Percentiles rank a stretch among this genome's conserved stretches.
phyloP scores from a whole-genome alignment of 37 sponge, comb jelly and placozoan genomes.

The Hormiphora californensis region DNA sequence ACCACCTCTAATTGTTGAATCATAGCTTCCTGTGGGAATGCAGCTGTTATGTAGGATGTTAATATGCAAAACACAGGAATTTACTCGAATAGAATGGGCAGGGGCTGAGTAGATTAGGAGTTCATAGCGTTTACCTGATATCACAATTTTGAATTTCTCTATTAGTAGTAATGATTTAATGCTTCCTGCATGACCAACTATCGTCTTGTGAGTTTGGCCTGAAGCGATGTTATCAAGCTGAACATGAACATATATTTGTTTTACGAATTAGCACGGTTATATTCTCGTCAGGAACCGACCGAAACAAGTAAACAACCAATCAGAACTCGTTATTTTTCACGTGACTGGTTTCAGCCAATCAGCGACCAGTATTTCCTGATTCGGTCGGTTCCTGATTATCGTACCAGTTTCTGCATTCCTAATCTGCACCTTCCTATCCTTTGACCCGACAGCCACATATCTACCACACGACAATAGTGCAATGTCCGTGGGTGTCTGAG shows the following conservation, averaged over 20 bases:
- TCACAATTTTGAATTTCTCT: constrained; percentile 26
- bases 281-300: no score
- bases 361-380: no score
- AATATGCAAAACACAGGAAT: not conserved
- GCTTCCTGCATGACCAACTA: constrained; percentile 38
- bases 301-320: no score
- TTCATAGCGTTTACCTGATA: constrained; percentile 12
- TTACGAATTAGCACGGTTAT: no score
- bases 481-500: constrained; percentile 2
- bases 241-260: no score
- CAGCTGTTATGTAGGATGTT: not conserved
- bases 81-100: not conserved
- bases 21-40: constrained; percentile 55
- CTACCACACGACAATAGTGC: constrained; percentile 27
- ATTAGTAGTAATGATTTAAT: constrained; percentile 17
- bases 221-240: no score
- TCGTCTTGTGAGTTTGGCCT: constrained; percentile 35
- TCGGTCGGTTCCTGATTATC: no score
- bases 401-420: constrained; percentile 11
- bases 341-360: no score
- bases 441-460: constrained; percentile 22
- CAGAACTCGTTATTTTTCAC: no score
- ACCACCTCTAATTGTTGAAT: constrained; percentile 55
- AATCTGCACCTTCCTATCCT: not conserved
- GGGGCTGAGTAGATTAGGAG: not conserved